Evolutionary conservation across 2,113 vertebrate species (phyloP).

Genomic region (Corydoras maculifer): DNA sequence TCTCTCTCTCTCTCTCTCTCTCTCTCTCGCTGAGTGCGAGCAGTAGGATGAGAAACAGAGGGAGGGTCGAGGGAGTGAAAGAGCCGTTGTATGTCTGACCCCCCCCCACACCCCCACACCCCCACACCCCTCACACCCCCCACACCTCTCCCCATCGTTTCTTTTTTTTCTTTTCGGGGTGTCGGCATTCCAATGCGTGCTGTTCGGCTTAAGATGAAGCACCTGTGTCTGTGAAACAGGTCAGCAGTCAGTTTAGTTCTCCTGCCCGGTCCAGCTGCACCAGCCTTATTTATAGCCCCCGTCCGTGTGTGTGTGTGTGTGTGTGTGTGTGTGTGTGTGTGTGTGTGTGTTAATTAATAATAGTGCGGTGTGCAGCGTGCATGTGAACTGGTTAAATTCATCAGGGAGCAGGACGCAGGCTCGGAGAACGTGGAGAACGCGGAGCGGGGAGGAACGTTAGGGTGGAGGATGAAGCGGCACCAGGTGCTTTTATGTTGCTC

Average conservation of each 20-base stretch:
- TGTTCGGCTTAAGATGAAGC: conserved; percentile 44
- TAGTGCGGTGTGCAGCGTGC: conserved; percentile 18
- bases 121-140: not conserved
- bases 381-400: conserved; percentile 15
- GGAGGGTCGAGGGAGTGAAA: not conserved
- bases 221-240: conserved; percentile 42
- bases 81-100: not conserved
- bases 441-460: conserved; percentile 4
- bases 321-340: conserved; percentile 19
- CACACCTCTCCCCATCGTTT: not conserved
- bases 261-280: conserved; percentile 11
- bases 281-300: conserved; percentile 38
- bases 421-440: conserved; percentile 26
- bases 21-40: not conserved
- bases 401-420: not conserved
- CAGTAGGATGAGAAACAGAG: not conserved
- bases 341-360: conserved; percentile 19
- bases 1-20: not conserved
- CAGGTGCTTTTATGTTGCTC: conserved; percentile 42
- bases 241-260: conserved; percentile 39
- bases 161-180: conserved; percentile 13
- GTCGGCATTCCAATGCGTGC: conserved; percentile 37
- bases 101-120: not conserved
- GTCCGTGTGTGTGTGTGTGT: conserved; percentile 25
- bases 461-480: conserved; percentile 1